These are phyloP conservation scores for Enteromius unitaeniatus DNA, from an alignment of 2,797 vertebrate species.

Conservation along the genomic window DNA sequence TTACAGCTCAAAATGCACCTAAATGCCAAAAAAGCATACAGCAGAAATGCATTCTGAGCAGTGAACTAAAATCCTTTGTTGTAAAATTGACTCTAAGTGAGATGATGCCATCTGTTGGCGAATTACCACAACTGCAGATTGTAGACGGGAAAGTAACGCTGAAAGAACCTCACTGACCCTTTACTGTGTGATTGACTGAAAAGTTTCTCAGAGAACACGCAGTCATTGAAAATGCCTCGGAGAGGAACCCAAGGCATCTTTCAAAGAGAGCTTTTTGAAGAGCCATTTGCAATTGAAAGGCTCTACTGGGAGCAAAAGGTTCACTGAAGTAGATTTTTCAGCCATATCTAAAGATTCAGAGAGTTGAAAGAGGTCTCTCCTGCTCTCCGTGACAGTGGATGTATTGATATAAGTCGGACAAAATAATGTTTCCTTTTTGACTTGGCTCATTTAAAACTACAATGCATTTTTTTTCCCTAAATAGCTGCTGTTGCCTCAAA, in stretches of 20 bases:
- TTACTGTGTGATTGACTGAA: background rate
- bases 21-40: background rate
- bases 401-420: background rate
- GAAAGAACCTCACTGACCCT: background rate
- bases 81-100: background rate
- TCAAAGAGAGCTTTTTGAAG: constrained; percentile 21
- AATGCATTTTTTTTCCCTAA: background rate
- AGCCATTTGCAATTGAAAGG: constrained; percentile 19
- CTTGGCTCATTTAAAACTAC: background rate
- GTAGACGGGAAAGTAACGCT: background rate
- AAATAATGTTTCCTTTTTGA: background rate
- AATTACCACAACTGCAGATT: background rate
- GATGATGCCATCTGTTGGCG: background rate
- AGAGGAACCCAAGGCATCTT: constrained; percentile 7
- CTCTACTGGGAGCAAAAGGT: constrained; percentile 17
- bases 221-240: constrained; percentile 17
- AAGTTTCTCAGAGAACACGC: constrained; percentile 4
- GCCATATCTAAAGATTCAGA: constrained; percentile 17
- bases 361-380: constrained; percentile 19
- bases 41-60: background rate
- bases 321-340: constrained; percentile 25
- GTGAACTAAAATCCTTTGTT: background rate
- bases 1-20: background rate
- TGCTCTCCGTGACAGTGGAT: background rate
- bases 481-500: too few species aligned